Conservation (phyloP, 2,797 vertebrate species). For the Chiroxiphia lanceolata region DNA sequence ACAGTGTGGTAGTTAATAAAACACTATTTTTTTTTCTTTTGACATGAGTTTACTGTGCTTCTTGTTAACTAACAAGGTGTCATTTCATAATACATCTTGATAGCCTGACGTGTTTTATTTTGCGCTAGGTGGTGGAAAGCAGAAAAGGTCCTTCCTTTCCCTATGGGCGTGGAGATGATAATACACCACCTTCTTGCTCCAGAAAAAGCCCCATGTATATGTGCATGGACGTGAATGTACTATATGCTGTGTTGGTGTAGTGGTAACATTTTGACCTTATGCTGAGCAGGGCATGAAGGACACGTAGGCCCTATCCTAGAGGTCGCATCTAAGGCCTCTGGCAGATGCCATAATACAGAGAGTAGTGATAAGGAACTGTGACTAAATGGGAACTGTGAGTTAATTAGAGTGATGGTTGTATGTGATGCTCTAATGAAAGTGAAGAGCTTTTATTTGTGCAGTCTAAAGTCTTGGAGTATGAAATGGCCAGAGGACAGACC, state of each 20-base stretch:
- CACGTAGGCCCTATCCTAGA: background rate
- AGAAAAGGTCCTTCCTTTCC: background rate
- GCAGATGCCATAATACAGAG: background rate
- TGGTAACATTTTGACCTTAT: background rate
- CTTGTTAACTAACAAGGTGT: conserved; percentile 49
- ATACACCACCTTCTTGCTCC: background rate
- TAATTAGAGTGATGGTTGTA: background rate
- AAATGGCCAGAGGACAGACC: background rate
- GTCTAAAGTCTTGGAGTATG: background rate
- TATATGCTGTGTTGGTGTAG: background rate
- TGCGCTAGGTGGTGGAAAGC: background rate
- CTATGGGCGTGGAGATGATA: background rate
- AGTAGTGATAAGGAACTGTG: background rate
- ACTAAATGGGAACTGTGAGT: background rate
- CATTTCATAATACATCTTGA: background rate
- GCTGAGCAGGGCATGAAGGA: background rate
- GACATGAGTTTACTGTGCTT: conserved; percentile 78
- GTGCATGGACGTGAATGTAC: accelerated
- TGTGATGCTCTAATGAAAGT: background rate
- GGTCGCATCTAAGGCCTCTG: background rate
- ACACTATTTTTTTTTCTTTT: conserved; percentile 88
- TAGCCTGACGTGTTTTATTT: background rate
- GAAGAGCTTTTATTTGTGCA: background rate
- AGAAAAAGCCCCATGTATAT: background rate
- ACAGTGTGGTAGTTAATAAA: conserved; percentile 87